Base-by-base conservation (phyloP, 2,888 invertebrate genomes). In the Oegoconia quadripuncta region DNA sequence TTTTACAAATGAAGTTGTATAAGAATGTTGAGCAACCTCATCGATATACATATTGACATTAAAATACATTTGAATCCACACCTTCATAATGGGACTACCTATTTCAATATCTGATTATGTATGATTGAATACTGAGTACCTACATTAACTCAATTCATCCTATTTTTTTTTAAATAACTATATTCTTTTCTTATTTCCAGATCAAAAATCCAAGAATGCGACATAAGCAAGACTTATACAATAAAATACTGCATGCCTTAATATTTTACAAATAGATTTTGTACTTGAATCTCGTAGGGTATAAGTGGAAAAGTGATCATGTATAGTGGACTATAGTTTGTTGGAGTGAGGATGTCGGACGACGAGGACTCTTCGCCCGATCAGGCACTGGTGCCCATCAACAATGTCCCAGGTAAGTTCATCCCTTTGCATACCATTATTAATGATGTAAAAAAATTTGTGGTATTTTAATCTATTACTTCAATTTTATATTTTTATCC, bases 351-450 rank as follows among this genome's bases (percentile, higher is more conserved):
- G 42, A 88, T 88, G 88, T 87, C 88, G 28, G 88, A 88, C 33
- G 88, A 88, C 36, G 88, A 88, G 46, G 88, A 88, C 33, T 76
- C 80, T 1, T 83, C 86, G 13, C 76, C 84, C 3, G 88, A 87
- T 38, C 62, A 74, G 75, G 86, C 78, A 1, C 55, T 84, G 49
- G 72, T 66, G 46, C 81, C 86, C 20, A 79, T 69, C 35, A 84
- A 80, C 43, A 86, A 72, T 74, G 74, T 83, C 30, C 84, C 87
- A 50, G 86, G 88, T 88, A 54, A 68, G 59, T 53, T 26, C 7
- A 13, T 32, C 4, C 18, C 4, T 8, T 6, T 17, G 15, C 11
- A 28, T 34, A 46, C 29, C 25, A 22, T 2, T 9, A 22, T 5
- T 22, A 7, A 22, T 9, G 22, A 7, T 9, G n/a, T n/a, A n/a